Conservation (phyloP, 2,888 invertebrate species). For the Heteromurus nitidus region DNA sequence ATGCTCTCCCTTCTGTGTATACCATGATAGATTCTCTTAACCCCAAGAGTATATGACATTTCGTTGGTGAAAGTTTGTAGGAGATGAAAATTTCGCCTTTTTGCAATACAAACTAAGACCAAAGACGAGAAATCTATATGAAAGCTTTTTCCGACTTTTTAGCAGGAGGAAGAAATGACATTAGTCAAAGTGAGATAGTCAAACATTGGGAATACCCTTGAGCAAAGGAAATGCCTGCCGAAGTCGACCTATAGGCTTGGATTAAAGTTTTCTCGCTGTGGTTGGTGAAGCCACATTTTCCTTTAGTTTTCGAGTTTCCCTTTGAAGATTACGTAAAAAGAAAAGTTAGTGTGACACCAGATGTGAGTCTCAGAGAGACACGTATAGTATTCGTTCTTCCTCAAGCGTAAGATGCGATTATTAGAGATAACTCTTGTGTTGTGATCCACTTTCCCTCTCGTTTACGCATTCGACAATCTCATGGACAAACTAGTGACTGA, state of each 20-base stretch:
- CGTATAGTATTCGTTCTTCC: conserved; percentile 24
- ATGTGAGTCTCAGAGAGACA: conserved; percentile 20
- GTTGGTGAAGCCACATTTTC: not conserved
- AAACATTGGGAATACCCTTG: conserved; percentile 42
- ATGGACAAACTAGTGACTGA: not conserved
- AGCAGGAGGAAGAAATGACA: conserved; percentile 8
- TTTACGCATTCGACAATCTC: not conserved
- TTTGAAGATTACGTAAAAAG: not conserved
- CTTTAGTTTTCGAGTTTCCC: not conserved
- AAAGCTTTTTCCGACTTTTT: conserved; percentile 12
- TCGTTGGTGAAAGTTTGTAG: conserved; percentile 8
- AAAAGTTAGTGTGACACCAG: conserved; percentile 29
- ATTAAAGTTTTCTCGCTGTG: conserved; percentile 12
- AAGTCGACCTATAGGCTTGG: conserved; percentile 20
- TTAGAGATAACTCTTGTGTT: conserved; percentile 7
- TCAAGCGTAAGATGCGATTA: conserved; percentile 27
- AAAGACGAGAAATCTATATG: conserved; percentile 4
- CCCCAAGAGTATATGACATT: conserved; percentile 1
- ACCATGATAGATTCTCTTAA: not conserved
- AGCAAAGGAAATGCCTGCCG: conserved; percentile 36
- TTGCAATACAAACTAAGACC: not conserved
- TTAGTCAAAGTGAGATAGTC: not conserved
- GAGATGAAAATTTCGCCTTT: not conserved
- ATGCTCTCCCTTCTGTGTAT: not conserved
- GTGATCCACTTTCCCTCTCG: not conserved